Evolutionary conservation across 2,888 invertebrate species (phyloP).

Genomic region (Sepioteuthis lessoniana): DNA sequence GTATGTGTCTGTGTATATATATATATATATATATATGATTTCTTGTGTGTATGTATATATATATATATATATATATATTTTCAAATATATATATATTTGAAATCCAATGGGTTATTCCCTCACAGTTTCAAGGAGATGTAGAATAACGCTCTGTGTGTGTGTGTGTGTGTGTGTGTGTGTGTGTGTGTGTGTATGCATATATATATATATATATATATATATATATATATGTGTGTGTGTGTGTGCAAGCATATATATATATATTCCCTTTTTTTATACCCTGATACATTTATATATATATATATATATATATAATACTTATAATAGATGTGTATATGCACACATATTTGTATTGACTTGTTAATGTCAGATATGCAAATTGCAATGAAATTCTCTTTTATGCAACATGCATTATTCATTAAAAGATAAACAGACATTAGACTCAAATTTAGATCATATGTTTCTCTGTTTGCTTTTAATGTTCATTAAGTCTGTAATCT

Average conservation of each 20-base stretch:
- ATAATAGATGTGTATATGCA: not conserved
- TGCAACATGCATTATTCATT: not conserved
- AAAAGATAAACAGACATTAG: not conserved
- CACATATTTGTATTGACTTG: not conserved
- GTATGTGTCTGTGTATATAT: too few species aligned
- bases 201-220: too few species aligned
- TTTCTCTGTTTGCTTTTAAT: not conserved
- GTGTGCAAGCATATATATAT: not conserved
- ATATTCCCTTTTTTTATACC: too few species aligned
- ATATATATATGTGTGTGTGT: not conserved
- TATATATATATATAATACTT: not conserved
- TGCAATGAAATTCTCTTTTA: not conserved
- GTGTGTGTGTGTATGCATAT: too few species aligned
- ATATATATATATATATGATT: too few species aligned
- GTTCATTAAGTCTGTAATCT: not conserved
- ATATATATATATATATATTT: too few species aligned
- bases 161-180: too few species aligned
- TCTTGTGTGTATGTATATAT: too few species aligned
- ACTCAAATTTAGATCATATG: not conserved
- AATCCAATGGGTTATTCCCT: too few species aligned
- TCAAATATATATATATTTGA: too few species aligned
- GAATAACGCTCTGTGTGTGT: too few species aligned
- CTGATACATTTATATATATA: not conserved
- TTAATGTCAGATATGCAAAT: not conserved
- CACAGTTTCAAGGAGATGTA: too few species aligned